Evolutionary conservation across 1,140 invertebrate genomes (phyloP), one percentile per base, ranked within the genome.

Genomic region (Agrilus planipennis): DNA sequence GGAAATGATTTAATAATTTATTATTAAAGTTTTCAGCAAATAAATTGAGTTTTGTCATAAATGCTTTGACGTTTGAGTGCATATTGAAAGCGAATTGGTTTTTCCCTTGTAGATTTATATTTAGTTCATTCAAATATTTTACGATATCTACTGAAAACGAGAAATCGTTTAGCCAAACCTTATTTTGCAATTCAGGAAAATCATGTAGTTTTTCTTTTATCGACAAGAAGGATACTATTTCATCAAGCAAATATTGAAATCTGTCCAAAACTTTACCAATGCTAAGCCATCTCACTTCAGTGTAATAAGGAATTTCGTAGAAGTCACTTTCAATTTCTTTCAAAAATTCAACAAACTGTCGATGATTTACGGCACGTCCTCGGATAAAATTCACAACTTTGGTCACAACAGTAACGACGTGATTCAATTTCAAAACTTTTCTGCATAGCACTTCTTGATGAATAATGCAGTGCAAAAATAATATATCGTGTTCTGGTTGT

Each of bases 391-490:
- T 58, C 16, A 58, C 22, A 40, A 32, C 20, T 31, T 40, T 31
- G 10, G n/a, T 40, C 11, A 40, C 38, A 32, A 32, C 28, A 19
- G 19, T 31, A 14, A 39, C 22, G 18, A 39, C 37, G 37, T 29
- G 37, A n/a, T 40, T 20, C 25, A 35, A 29, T 16, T 34, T 34
- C 10, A 41, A 29, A 15, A 34, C 31, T 23, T 41, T 41, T 17
- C n/a, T 18, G 17, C 39, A 34, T 20, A 60, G 45, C 17, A 38
- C 34, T 44, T 57, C 45, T 34, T 57, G 52, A 48, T 57, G 50
- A 41, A 55, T 55, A 36, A 53, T 57, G 35, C 47, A 53, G 32
- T 57, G 55, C 35, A 51, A 42, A 29, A 43, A 36, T 40, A 54
- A 25, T 45, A 46, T 42, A 28, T 38, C 42, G 10, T 39, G 17